These are phyloP conservation scores for Apamea anceps DNA, from an alignment of 2,888 invertebrate genomes.

Conservation along the genomic window DNA sequence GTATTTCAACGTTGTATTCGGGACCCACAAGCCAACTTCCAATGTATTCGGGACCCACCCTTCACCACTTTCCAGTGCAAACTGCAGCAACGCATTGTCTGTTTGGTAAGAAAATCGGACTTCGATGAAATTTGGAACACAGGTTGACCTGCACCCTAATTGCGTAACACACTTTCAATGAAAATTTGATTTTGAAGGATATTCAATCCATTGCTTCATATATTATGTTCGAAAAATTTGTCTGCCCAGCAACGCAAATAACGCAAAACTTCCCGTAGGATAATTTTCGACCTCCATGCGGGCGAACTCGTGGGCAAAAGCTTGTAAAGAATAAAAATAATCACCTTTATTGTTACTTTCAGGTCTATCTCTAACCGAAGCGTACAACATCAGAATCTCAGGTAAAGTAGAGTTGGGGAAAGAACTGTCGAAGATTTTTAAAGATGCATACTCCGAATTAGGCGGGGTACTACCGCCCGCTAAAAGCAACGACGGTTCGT, in stretches of 20 bases:
- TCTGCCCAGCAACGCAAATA: no score
- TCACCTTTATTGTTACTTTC: not conserved
- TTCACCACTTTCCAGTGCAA: not conserved
- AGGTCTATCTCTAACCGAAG: conserved; percentile 36
- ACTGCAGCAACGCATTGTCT: not conserved
- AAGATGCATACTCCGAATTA: conserved; percentile 4
- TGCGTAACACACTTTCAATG: no score
- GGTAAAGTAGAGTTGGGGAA: conserved; percentile 60
- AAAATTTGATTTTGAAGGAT: no score
- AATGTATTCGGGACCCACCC: not conserved
- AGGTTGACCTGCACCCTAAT: not conserved
- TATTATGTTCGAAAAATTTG: no score
- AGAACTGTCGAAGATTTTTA: conserved; percentile 43
- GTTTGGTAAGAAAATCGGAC: not conserved
- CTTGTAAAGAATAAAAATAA: not conserved
- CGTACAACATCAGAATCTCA: conserved; percentile 53
- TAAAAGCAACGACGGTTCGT: not conserved
- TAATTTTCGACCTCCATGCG: not conserved
- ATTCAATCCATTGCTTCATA: no score
- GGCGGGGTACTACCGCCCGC: not conserved
- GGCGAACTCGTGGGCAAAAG: not conserved
- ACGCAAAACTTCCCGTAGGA: not conserved
- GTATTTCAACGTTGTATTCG: no score
- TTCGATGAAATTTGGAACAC: not conserved
- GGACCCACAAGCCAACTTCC: no score